phyloP scores from a whole-genome alignment of 2,113 vertebrate species.

The Tympanuchus pallidicinctus region DNA sequence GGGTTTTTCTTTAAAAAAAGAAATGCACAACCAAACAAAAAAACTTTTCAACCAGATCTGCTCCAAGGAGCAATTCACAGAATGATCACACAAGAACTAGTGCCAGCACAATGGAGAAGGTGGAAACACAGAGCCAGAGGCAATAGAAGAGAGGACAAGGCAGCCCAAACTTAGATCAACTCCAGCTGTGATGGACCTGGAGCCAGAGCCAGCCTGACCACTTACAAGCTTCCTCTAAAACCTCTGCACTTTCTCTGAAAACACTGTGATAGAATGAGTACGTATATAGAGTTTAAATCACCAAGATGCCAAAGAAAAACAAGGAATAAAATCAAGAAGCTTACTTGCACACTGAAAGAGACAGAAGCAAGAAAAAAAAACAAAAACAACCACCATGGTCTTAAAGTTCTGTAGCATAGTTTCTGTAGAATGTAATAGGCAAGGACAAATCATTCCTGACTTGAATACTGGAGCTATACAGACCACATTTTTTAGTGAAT shows the following conservation, averaged over 20 bases:
- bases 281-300: not conserved
- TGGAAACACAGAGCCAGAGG: conserved; percentile 55
- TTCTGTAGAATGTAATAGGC: not conserved
- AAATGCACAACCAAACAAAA: not conserved
- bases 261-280: not conserved
- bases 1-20: not conserved
- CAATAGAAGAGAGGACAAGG: conserved; percentile 36
- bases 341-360: not conserved
- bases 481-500: not conserved
- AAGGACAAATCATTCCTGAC: not conserved
- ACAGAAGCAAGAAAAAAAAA: not conserved
- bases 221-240: conserved; percentile 34
- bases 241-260: conserved; percentile 42
- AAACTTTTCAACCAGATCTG: conserved; percentile 10
- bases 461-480: not conserved
- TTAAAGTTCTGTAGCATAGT: not conserved
- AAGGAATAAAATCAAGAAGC: not conserved
- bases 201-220: not conserved
- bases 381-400: not conserved
- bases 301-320: not conserved
- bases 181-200: conserved; percentile 60
- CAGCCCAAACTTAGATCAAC: conserved; percentile 57
- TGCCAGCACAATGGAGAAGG: not conserved
- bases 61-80: conserved; percentile 23
- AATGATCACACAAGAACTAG: conserved; percentile 20